Percentiles rank a stretch among this genome's conserved stretches.
These are phyloP conservation scores for Calameuta pallipes DNA, from an alignment of 2,888 invertebrate genomes.

Conservation along the genomic window DNA sequence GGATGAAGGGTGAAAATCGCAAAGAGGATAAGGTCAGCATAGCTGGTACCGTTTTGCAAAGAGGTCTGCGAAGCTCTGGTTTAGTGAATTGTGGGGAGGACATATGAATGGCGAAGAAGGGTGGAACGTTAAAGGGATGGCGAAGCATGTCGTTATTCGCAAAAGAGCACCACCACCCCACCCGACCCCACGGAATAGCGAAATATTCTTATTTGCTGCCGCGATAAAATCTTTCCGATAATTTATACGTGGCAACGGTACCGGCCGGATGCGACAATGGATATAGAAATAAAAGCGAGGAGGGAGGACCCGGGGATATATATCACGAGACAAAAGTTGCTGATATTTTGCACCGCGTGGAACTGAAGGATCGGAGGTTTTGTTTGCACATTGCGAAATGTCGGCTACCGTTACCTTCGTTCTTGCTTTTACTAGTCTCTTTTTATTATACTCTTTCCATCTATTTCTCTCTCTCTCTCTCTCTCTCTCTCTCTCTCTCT, in stretches of 20 bases:
- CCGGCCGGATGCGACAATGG: slow-evolving; percentile 22
- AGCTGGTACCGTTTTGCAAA: neutral
- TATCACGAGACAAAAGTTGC: slow-evolving; percentile 14
- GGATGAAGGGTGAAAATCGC: neutral
- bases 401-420: neutral
- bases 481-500: neutral
- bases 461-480: neutral
- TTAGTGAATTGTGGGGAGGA: neutral
- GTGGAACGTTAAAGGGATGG: neutral
- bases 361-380: slow-evolving; percentile 5
- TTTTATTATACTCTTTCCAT: neutral
- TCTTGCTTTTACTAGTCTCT: neutral
- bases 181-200: slow-evolving; percentile 11
- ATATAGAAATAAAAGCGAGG: slow-evolving; percentile 9
- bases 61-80: neutral
- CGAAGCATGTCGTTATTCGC: neutral
- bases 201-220: slow-evolving; percentile 33
- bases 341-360: slow-evolving; percentile 12
- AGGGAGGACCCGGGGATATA: neutral
- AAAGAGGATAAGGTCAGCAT: neutral
- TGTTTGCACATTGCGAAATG: slow-evolving; percentile 1
- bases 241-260: slow-evolving; percentile 29
- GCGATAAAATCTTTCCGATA: slow-evolving; percentile 42
- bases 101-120: neutral
- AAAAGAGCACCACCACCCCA: neutral